These are phyloP conservation scores for Teleogryllus oceanicus DNA, from an alignment of 2,888 invertebrate genomes.

Conservation along the genomic window DNA sequence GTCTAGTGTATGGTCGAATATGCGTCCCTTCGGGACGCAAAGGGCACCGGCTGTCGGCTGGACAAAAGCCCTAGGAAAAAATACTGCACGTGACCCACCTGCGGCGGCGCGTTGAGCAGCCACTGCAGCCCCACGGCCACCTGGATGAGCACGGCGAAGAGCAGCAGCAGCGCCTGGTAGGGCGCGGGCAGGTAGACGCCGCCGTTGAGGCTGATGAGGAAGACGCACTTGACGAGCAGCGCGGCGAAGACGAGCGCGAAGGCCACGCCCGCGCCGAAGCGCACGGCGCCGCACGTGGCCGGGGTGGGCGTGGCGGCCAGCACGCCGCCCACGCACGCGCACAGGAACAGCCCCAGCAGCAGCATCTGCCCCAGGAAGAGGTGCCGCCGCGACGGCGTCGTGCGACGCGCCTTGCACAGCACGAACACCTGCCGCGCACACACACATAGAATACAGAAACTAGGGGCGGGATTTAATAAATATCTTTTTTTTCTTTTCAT, in stretches of 20 bases:
- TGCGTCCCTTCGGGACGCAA: too few relatives aligned
- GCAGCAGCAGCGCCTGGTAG: conserved; percentile 80
- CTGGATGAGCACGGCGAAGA: conserved; percentile 89
- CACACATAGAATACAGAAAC: too few relatives aligned
- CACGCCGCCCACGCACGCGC: conserved; percentile 75
- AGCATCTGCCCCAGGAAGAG: conserved; percentile 83
- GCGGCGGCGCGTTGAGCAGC: conserved; percentile 76
- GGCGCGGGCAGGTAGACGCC: conserved; percentile 89
- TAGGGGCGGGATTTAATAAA: too few relatives aligned
- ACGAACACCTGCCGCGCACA: conserved; percentile 58
- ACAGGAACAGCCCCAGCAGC: conserved; percentile 75
- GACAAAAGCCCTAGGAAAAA: too few relatives aligned
- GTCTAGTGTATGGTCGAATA: too few relatives aligned
- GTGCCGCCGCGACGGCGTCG: conserved; percentile 79
- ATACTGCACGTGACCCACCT: conserved; percentile 52
- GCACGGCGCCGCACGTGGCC: conserved; percentile 75
- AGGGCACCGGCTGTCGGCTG: too few relatives aligned
- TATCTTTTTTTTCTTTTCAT: too few relatives aligned
- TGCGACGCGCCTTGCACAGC: conserved; percentile 77
- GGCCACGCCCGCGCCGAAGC: conserved; percentile 78
- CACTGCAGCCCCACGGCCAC: conserved; percentile 78
- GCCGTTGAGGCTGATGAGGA: conserved; percentile 84
- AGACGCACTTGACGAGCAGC: conserved; percentile 89
- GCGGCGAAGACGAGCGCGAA: conserved; percentile 83
- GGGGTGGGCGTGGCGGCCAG: conserved; percentile 74